Percentiles rank a stretch among this genome's conserved stretches.
Conservation (phyloP, 2,888 invertebrate genomes). For the Sabatieria punctata region DNA sequence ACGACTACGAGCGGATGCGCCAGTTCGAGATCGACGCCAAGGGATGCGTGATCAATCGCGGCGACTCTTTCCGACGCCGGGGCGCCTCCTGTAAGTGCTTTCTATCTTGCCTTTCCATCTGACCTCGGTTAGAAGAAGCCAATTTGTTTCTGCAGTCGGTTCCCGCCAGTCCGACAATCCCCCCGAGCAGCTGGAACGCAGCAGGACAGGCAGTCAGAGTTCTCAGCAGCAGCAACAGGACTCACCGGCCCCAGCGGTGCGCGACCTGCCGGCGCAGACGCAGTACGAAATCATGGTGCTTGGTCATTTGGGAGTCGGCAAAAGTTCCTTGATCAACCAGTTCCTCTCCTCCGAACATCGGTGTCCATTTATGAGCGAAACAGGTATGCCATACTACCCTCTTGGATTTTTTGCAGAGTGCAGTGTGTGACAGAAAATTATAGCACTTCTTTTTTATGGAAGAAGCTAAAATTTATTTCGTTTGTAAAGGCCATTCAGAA, state of each 20-base stretch:
- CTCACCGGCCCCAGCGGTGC: too few species aligned
- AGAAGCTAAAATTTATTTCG: too few species aligned
- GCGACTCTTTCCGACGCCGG: conserved; percentile 53
- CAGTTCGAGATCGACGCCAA: conserved; percentile 84
- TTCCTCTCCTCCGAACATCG: conserved; percentile 86
- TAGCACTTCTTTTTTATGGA: neutral
- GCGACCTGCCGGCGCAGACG: too few species aligned
- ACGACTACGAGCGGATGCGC: conserved; percentile 71
- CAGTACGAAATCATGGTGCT: conserved; percentile 56
- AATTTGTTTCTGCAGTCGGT: too few species aligned
- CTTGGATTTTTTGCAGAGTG: conserved; percentile 16
- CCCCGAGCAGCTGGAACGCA: neutral
- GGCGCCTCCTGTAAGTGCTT: too few species aligned
- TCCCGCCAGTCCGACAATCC: neutral
- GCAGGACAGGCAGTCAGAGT: neutral
- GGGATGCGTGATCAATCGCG: conserved; percentile 46
- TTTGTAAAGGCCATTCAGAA: too few species aligned
- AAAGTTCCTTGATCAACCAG: conserved; percentile 65
- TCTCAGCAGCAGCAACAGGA: too few species aligned
- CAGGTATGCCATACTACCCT: conserved; percentile 52
- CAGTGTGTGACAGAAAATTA: neutral
- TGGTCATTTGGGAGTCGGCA: conserved; percentile 62
- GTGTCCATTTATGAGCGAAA: conserved; percentile 74
- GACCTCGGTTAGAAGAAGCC: too few species aligned
- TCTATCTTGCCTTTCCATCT: too few species aligned